phyloP scores from a whole-genome alignment of 2,888 invertebrate genomes.

The Macaria liturata region DNA sequence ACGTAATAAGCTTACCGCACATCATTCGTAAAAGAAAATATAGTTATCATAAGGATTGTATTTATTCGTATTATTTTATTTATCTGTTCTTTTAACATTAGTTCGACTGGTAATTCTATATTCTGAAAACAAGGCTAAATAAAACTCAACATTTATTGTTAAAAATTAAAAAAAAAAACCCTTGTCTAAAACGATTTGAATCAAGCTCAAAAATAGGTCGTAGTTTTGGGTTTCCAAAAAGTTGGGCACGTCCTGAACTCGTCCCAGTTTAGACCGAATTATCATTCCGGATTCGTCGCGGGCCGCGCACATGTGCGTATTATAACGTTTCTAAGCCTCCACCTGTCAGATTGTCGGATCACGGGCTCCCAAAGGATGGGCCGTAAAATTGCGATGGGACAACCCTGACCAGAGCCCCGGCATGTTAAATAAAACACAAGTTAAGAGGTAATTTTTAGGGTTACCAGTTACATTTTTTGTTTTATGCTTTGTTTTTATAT shows the following conservation, averaged over 20 bases:
- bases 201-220: no score
- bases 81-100: no score
- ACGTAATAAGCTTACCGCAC: no score
- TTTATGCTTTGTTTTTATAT: constrained; percentile 17
- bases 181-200: no score
- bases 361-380: constrained; percentile 41
- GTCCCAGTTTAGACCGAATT: constrained; percentile 17
- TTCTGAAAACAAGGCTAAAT: no score
- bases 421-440: constrained; percentile 48
- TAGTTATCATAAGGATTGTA: no score
- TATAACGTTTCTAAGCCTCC: constrained; percentile 28
- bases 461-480: constrained; percentile 23
- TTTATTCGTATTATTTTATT: no score
- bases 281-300: constrained; percentile 26
- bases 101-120: no score
- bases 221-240: no score
- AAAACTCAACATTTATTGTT: no score
- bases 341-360: constrained; percentile 49
- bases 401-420: constrained; percentile 37
- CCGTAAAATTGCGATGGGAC: constrained; percentile 54
- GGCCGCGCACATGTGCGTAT: constrained; percentile 23
- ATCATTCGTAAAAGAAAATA: no score
- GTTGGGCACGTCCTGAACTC: neutral
- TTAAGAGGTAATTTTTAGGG: constrained; percentile 35
- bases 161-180: no score